Conservation (phyloP, 2,797 vertebrate species). For the Sternarchorhynchus goeldii region DNA sequence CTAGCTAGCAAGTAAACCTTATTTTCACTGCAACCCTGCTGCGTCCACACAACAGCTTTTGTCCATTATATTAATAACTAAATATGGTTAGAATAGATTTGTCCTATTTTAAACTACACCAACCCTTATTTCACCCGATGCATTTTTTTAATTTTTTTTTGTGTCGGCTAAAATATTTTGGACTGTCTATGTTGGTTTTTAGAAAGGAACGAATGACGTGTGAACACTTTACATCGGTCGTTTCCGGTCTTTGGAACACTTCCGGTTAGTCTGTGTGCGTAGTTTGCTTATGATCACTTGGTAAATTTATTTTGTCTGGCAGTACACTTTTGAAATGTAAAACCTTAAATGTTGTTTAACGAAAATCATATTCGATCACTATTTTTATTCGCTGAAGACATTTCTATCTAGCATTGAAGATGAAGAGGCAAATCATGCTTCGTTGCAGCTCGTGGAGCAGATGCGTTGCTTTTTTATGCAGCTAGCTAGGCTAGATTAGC, state of each 20-base stretch:
- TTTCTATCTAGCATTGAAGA: no score
- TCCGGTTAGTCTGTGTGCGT: conserved; percentile 73
- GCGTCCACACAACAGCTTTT: conserved; percentile 57
- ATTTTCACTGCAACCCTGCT: conserved; percentile 74
- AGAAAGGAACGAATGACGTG: conserved; percentile 80
- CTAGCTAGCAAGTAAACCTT: conserved; percentile 64
- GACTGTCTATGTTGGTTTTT: conserved; percentile 70
- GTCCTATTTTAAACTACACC: conserved; percentile 37
- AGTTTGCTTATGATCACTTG: conserved; percentile 48
- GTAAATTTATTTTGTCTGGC: neutral
- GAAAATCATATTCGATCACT: no score
- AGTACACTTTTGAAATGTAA: no score
- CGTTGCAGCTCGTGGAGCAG: no score
- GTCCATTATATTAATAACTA: conserved; percentile 53
- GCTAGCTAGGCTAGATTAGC: no score
- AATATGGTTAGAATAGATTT: conserved; percentile 5
- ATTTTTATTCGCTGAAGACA: no score
- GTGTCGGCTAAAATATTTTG: conserved; percentile 68
- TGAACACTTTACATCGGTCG: conserved; percentile 77
- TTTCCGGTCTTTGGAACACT: conserved; percentile 79
- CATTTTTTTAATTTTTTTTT: conserved; percentile 56
- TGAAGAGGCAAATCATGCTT: no score
- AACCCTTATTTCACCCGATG: conserved; percentile 39
- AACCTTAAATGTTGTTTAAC: no score
- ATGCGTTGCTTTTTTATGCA: no score